phyloP scores from a whole-genome alignment of 30 jellyfish, hydroid and myxozoan genomes.

The Hydractinia echinata region DNA sequence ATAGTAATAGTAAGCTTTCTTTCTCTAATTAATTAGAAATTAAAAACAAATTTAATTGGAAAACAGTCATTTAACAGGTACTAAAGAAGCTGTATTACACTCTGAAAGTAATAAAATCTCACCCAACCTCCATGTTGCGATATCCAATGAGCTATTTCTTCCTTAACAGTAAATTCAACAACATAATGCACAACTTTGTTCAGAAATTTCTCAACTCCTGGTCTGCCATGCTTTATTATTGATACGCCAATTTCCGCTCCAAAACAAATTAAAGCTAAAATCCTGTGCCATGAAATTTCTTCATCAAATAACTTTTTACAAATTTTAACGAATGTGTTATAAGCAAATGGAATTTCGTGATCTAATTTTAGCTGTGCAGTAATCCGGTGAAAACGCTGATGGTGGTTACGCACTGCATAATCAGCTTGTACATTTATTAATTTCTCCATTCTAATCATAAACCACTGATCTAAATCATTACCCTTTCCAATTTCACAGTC shows the following conservation, averaged over 20 bases:
- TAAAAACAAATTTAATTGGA: no score
- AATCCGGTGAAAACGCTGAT: constrained; percentile 13
- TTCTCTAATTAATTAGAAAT: no score
- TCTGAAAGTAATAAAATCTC: constrained; percentile 27
- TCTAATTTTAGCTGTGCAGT: constrained; percentile 4
- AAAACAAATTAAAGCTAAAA: constrained; percentile 67
- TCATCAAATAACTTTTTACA: constrained; percentile 47
- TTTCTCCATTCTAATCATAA: constrained; percentile 30
- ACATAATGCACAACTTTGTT: constrained; percentile 51
- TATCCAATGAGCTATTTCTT: constrained; percentile 70
- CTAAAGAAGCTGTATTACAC: not conserved
- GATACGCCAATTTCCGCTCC: constrained; percentile 82
- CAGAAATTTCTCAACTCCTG: constrained; percentile 51
- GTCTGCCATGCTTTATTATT: constrained; percentile 54
- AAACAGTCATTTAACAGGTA: no score
- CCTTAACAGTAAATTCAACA: constrained; percentile 58
- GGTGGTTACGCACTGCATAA: not conserved
- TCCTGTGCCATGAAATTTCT: constrained; percentile 79
- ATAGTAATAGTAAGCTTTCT: no score
- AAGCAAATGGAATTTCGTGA: constrained; percentile 42
- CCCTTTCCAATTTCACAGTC: constrained; percentile 23
- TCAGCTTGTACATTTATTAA: constrained; percentile 28
- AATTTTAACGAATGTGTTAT: constrained; percentile 60
- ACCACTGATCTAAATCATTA: constrained; percentile 49
- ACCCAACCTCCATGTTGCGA: constrained; percentile 90